Conservation (phyloP, 2,113 vertebrate genomes). For the Pholis gunnellus region DNA sequence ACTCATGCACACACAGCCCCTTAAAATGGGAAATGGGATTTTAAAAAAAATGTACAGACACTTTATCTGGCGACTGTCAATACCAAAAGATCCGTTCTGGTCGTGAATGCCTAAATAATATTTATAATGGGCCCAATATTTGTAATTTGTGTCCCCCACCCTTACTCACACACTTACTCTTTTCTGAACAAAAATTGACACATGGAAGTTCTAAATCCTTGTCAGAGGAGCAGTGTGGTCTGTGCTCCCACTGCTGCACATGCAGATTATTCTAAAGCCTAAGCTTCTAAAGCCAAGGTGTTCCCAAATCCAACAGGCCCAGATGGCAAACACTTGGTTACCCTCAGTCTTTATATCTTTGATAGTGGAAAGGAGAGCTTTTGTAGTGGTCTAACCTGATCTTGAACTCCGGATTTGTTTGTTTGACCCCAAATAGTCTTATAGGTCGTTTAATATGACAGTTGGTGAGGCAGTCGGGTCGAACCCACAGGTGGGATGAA, state of each 20-base stretch:
- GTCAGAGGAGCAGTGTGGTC: not conserved
- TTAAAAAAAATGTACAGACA: not conserved
- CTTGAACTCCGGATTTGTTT: not conserved
- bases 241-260: constrained; percentile 32
- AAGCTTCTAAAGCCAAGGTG: constrained; percentile 63
- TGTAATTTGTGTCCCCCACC: not conserved
- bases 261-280: constrained; percentile 53
- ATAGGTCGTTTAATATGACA: not conserved
- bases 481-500: no score
- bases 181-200: not conserved
- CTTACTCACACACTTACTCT: not conserved
- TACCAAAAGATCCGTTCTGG: not conserved
- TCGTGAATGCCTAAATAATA: not conserved
- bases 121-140: not conserved
- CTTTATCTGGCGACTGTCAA: no score
- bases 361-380: not conserved
- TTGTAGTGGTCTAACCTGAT: constrained; percentile 25
- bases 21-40: not conserved
- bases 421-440: not conserved
- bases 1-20: not conserved
- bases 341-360: constrained; percentile 43
- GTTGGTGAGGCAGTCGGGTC: not conserved
- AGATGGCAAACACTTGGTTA: constrained; percentile 59
- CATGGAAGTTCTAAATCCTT: not conserved
- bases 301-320: constrained; percentile 62